Evolutionary conservation across 2,113 vertebrate genomes (phyloP).

Genomic region (Mirza zaza): DNA sequence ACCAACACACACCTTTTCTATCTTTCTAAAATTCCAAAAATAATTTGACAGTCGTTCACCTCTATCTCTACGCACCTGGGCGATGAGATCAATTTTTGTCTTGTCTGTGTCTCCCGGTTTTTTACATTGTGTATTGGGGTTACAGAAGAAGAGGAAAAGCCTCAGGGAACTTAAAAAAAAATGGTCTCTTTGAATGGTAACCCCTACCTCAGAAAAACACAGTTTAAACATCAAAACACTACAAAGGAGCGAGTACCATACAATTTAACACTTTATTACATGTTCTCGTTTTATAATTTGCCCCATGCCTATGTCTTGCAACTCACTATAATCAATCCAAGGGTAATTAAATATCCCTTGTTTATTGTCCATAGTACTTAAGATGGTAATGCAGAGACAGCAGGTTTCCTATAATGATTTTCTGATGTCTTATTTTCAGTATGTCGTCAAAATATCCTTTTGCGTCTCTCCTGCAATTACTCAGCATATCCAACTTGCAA

Average conservation of each 20-base stretch:
- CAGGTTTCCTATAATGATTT: neutral
- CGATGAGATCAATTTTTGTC: neutral
- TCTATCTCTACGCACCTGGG: constrained; percentile 15
- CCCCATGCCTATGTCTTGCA: neutral
- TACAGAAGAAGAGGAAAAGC: neutral
- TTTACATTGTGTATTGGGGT: neutral
- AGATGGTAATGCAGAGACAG: neutral
- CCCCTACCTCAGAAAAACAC: neutral
- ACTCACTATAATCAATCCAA: neutral
- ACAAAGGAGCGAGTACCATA: neutral
- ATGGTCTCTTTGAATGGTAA: neutral
- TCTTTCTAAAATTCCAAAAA: constrained; percentile 24
- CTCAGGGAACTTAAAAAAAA: neutral
- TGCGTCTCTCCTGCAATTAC: neutral
- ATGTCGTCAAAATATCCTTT: neutral
- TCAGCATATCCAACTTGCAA: neutral
- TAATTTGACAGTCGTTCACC: neutral
- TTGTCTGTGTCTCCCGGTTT: neutral
- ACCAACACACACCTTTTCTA: neutral
- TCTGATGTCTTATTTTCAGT: neutral
- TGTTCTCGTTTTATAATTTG: neutral
- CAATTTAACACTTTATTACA: neutral
- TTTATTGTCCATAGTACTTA: neutral
- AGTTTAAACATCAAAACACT: constrained; percentile 19
- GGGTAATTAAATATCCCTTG: neutral